Evolutionary conservation across 2,113 vertebrate species (phyloP), one percentile per base, ranked within the genome.

Genomic region (Antennarius striatus): DNA sequence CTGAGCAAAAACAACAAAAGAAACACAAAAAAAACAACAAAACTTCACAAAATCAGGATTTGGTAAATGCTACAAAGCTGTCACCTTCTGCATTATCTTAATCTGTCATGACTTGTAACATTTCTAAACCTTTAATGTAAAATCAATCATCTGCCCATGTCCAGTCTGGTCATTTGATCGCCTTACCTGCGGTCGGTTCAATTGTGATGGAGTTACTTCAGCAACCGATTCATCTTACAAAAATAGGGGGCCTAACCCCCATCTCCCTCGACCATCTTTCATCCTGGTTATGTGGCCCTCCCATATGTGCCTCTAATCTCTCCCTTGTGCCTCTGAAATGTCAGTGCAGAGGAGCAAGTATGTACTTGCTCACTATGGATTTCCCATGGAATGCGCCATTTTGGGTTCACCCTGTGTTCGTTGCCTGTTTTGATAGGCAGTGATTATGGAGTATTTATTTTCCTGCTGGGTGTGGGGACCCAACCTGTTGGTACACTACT

Each of bases 281-380:
- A 82, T 86, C 80, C 79, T 56, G 76, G 77, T 68, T 83, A 75
- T 71, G 81, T 80, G 79, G 81, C 84, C 81, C 87, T 84, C 86
- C 85, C 82, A 86, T 83, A 82, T 75, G 84, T 56, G 73, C 81
- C 75, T 80, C 81, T 91, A 86, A 90, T 88, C 82, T 88, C 83
- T 89, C 83, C 84, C 84, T 82, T 63, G 75, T 90, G 87, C 83
- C 81, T 91, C 84, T 77, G 85, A 86, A 91, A 91, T 85, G 85
- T 90, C 88, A 86, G 78, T 47, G 80, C 32, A 3, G 70, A 89
- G 80, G 78, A 87, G 81, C 80, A 70, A 91, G 90, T 90, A 80
- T 90, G 89, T 88, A 89, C 90, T 90, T 83, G 90, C 92, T 91
- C 84, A 89, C 90, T 86, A 88, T 89, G 91, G 92, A 90, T 92